phyloP scores from a whole-genome alignment of 2,797 vertebrate species.

The Urocyon cinereoargenteus region DNA sequence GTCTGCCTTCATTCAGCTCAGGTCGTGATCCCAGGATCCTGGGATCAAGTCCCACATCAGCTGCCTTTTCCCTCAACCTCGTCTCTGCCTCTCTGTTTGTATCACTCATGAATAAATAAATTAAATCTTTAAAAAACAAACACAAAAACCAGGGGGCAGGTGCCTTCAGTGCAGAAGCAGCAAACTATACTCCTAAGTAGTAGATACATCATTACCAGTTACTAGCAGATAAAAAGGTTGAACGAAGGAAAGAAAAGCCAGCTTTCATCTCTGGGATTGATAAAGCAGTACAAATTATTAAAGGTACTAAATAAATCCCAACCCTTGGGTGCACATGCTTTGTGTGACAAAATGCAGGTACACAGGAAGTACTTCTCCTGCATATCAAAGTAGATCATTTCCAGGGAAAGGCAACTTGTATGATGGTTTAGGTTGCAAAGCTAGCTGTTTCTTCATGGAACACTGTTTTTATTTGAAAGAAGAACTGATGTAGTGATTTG shows the following conservation, averaged over 20 bases:
- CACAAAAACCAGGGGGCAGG: not conserved
- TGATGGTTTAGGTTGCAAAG: not conserved
- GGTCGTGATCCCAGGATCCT: not conserved
- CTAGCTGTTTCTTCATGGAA: not conserved
- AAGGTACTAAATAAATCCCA: not conserved
- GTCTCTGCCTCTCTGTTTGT: no score
- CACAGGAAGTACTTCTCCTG: not conserved
- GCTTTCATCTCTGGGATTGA: not conserved
- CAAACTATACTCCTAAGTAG: accelerated
- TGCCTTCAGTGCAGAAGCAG: not conserved
- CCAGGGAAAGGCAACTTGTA: not conserved
- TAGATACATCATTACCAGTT: no score
- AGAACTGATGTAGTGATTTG: not conserved
- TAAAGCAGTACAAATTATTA: not conserved
- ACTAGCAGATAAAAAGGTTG: not conserved
- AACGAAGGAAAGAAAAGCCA: not conserved
- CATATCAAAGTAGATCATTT: not conserved
- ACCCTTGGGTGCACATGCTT: not conserved
- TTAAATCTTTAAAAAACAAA: not conserved
- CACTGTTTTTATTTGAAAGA: not conserved
- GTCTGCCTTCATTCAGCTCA: not conserved
- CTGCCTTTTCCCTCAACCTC: no score
- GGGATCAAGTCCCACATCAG: not conserved
- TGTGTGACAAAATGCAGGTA: not conserved
- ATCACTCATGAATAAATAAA: no score